phyloP scores from a whole-genome alignment of 2,797 vertebrate genomes.

The Syndactyla subalaris region DNA sequence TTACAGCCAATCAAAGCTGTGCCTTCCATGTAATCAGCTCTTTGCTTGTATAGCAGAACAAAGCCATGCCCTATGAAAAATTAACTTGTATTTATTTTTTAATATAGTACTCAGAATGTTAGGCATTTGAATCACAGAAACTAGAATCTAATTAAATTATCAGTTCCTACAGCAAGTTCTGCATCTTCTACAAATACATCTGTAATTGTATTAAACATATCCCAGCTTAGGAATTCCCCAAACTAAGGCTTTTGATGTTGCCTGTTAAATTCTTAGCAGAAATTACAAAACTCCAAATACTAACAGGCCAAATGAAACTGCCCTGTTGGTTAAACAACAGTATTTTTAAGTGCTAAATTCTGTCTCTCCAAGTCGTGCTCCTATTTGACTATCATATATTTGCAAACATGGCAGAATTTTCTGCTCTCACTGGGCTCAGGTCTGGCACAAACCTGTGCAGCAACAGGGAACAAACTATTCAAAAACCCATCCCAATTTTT shows the following conservation, averaged over 20 bases:
- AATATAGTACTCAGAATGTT: conserved; percentile 36
- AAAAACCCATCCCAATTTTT: conserved; percentile 21
- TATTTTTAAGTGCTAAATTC: neutral
- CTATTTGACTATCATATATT: neutral
- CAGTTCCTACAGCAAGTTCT: conserved; percentile 39
- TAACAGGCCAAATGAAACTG: neutral
- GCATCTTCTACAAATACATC: conserved; percentile 44
- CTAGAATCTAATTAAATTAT: conserved; percentile 61
- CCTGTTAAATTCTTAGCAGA: conserved; percentile 16
- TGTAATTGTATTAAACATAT: conserved; percentile 50
- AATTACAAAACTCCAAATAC: conserved; percentile 15
- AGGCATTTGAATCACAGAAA: conserved; percentile 45
- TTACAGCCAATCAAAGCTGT: conserved; percentile 26
- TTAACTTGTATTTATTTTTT: conserved; percentile 58
- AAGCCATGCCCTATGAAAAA: conserved; percentile 48
- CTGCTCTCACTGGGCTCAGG: neutral
- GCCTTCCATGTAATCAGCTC: conserved; percentile 11
- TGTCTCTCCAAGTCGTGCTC: neutral
- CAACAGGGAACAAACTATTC: neutral
- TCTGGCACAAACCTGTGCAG: neutral
- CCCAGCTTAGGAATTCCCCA: conserved; percentile 26
- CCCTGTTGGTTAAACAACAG: neutral
- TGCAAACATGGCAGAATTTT: neutral
- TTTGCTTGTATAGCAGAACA: conserved; percentile 6
- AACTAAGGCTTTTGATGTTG: conserved; percentile 48